These are phyloP conservation scores for Nothocercus nigrocapillus DNA, from an alignment of 2,113 vertebrate genomes.

Conservation along the genomic window DNA sequence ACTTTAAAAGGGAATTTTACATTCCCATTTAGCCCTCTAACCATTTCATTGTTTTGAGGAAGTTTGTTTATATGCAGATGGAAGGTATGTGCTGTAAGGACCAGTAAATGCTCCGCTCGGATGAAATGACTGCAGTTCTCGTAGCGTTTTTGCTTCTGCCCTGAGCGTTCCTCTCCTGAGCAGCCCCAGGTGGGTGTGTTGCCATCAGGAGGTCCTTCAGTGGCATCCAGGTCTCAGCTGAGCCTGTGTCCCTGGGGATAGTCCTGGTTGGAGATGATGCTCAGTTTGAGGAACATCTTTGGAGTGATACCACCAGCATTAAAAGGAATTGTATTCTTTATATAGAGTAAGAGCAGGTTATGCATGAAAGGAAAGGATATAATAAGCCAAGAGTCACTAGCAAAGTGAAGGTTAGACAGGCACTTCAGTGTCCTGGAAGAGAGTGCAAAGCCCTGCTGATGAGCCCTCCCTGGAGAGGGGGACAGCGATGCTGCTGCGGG, in stretches of 20 bases:
- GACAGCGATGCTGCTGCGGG: neutral
- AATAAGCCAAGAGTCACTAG: neutral
- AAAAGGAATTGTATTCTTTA: neutral
- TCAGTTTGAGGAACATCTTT: fast-evolving
- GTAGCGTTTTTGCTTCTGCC: neutral
- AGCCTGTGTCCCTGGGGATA: neutral
- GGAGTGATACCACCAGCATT: neutral
- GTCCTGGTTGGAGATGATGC: neutral
- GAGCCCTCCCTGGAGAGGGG: neutral
- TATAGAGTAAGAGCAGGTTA: neutral
- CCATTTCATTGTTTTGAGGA: neutral
- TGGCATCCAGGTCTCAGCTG: neutral
- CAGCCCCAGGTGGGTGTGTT: neutral
- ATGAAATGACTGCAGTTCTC: neutral
- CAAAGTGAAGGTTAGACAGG: neutral
- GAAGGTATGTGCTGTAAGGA: neutral
- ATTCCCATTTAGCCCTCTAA: neutral
- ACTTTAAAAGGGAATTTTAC: neutral
- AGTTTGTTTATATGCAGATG: neutral
- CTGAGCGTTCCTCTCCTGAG: neutral
- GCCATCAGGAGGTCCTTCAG: neutral
- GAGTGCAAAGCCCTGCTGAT: neutral
- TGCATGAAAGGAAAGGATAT: neutral
- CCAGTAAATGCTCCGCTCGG: neutral
- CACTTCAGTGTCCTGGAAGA: neutral